Base-by-base conservation (phyloP, 2,797 vertebrate species). In the Anguilla megastoma region DNA sequence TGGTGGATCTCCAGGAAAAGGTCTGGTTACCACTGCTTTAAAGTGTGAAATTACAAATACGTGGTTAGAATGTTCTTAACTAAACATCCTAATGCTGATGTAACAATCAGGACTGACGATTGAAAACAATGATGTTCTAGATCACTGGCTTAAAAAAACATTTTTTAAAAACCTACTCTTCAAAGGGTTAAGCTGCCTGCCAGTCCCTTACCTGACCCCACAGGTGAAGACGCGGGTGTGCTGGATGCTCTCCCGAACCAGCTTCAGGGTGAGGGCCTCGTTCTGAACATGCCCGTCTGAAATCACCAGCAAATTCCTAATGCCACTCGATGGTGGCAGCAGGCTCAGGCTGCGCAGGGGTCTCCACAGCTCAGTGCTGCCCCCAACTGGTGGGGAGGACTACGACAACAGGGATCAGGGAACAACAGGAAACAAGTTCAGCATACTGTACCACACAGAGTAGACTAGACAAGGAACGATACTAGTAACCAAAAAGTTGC, bases 201-300 rank as follows among this genome's bases (percentile, higher is more conserved):
- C 58, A 60, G 58, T n/a, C 24, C 24, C 96, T 93, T 91, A 98
- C 97, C 97, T 93, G 79, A 97, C 90, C 48, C 97, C 97, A 41
- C 96, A 98, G 89, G 96, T 95, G 91, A 98, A 98, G 90, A 98
- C 91, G 36, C 97, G 95, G 18, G 94, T 97, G 89, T 97, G 96
- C 1, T 48, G 87, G 33, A 89, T 86, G 16, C 95, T 94, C 74
- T 96, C 95, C 85, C 93, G 93, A 84, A 97, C 92, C 71, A 97
- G 94, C 93, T 94, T 94, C 89, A 98, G 50, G 0, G 96, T 96
- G 87, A 96, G 87, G 63, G 91, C 91, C 0, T 96, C 90, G 48
- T 96, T 96, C 91, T 98, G 97, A 88, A 98, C 91, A 90, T 98
- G 97, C 1, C 97, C 98, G 41, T 98, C 97, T 0, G 97, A 98